phyloP scores from a whole-genome alignment of 2,888 invertebrate species.

The Gandaritis pyraliata region DNA sequence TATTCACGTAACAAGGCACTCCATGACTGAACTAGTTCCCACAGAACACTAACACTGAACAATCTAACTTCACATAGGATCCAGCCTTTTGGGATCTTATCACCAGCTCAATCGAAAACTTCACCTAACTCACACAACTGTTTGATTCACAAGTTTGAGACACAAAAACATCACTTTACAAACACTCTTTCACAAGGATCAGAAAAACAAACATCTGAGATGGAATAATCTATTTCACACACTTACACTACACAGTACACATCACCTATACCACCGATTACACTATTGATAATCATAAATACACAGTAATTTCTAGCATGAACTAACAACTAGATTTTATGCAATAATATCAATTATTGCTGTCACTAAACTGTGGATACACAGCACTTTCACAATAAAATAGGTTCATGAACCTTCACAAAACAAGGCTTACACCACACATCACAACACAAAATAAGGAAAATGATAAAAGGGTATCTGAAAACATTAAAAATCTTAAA shows the following conservation, averaged over 20 bases:
- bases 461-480: slow-evolving; percentile 53
- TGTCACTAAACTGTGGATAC: slow-evolving; percentile 67
- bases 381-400: slow-evolving; percentile 71
- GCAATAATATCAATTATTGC: slow-evolving; percentile 63
- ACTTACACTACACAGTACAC: slow-evolving; percentile 83
- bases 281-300: slow-evolving; percentile 66
- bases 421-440: slow-evolving; percentile 70
- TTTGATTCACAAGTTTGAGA: slow-evolving; percentile 22
- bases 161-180: slow-evolving; percentile 39
- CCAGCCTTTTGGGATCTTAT: slow-evolving; percentile 10
- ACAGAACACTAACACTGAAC: slow-evolving; percentile 30
- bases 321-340: slow-evolving; percentile 44
- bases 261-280: slow-evolving; percentile 79
- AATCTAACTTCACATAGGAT: slow-evolving; percentile 22
- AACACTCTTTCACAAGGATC: slow-evolving; percentile 67
- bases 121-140: slow-evolving; percentile 32
- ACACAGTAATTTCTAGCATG: slow-evolving; percentile 68
- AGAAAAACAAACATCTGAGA: slow-evolving; percentile 79
- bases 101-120: slow-evolving; percentile 19
- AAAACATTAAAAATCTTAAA: slow-evolving; percentile 61
- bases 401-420: slow-evolving; percentile 60
- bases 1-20: slow-evolving; percentile 26
- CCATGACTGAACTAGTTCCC: slow-evolving; percentile 18
- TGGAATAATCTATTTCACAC: slow-evolving; percentile 82
- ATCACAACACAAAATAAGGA: slow-evolving; percentile 70